A percentile compares a stretch with the other conserved stretches of the same genome.
Evolutionary conservation across 2,888 invertebrate species (phyloP).

Genomic region (Drosophila parthenogenetica): DNA sequence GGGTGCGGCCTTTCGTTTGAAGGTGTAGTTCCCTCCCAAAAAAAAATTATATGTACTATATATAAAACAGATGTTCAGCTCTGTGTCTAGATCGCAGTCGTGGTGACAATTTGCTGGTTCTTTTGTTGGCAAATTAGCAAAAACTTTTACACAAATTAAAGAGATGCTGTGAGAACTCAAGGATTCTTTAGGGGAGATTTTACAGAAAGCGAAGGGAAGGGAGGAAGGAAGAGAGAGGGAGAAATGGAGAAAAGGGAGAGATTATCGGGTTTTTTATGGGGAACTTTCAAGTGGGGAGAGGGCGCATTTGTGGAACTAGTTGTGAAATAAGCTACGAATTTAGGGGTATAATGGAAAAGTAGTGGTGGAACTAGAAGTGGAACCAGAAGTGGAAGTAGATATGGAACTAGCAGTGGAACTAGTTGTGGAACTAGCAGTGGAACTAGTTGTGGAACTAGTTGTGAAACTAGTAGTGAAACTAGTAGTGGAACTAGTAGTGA

Average conservation of each 20-base stretch:
- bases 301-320: no score
- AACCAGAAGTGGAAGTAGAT: no score
- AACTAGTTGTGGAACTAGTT: no score
- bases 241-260: no score
- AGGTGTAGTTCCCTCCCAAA: conserved; percentile 10
- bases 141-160: conserved; percentile 70
- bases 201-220: no score
- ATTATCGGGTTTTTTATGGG: no score
- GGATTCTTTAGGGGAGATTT: not conserved
- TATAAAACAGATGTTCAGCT: not conserved
- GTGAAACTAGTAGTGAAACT: not conserved
- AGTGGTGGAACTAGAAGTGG: no score
- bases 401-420: no score
- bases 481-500: not conserved
- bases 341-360: no score
- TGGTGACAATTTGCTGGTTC: conserved; percentile 3
- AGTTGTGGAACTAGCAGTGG: not conserved
- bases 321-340: no score
- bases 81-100: not conserved
- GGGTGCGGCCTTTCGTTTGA: conserved; percentile 51
- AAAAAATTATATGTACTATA: conserved; percentile 4
- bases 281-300: no score
- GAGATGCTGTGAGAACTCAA: conserved; percentile 12
- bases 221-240: no score
- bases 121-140: conserved; percentile 46